Conservation (phyloP, 2,113 vertebrate species). For the Lagopus leucura region DNA sequence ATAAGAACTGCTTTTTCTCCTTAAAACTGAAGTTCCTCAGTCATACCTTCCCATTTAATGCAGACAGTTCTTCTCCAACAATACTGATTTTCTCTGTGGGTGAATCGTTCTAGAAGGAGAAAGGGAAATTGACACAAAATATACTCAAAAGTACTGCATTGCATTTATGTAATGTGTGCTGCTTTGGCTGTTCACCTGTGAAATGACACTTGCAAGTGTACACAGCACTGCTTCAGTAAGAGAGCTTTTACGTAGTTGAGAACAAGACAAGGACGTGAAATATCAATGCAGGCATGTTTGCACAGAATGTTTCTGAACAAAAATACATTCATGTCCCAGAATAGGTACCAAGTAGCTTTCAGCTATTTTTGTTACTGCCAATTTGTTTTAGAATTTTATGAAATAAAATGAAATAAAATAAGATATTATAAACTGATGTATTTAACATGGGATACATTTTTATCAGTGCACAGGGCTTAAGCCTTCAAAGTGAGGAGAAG, state of each 20-base stretch:
- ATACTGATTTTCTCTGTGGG: constrained; percentile 79
- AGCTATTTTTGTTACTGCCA: background rate
- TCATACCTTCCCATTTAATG: constrained; percentile 82
- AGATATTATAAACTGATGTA: background rate
- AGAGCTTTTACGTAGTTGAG: background rate
- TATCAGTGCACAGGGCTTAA: background rate
- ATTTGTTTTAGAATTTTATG: background rate
- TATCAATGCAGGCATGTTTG: background rate
- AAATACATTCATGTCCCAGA: background rate
- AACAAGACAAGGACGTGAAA: background rate
- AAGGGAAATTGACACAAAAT: background rate
- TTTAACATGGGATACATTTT: background rate
- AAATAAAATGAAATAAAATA: no score
- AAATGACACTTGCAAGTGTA: background rate
- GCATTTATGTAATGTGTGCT: background rate
- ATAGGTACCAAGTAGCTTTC: background rate
- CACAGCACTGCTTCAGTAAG: background rate
- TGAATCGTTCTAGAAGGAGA: constrained; percentile 78
- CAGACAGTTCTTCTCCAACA: constrained; percentile 83
- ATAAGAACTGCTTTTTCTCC: background rate
- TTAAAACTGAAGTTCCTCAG: background rate
- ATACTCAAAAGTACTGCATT: background rate
- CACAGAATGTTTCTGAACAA: background rate
- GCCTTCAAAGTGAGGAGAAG: background rate
- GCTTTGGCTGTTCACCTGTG: background rate